Percentiles rank a stretch among this genome's conserved stretches.
These are phyloP conservation scores for Pantelozetes paolii DNA, from an alignment of 2,888 invertebrate species.

Conservation along the genomic window DNA sequence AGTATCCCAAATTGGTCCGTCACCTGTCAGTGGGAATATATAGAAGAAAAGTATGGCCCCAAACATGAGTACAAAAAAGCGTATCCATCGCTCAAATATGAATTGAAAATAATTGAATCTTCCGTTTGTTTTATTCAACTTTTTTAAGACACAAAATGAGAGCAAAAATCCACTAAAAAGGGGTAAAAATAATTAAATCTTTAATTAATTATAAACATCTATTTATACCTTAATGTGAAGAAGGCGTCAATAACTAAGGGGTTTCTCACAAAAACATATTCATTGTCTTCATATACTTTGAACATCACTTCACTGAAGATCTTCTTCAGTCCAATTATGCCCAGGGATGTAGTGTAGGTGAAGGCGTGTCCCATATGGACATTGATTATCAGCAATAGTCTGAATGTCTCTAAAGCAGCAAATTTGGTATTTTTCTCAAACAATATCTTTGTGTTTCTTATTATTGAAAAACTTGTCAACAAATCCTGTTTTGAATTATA, in stretches of 20 bases:
- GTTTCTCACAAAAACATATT: conserved; percentile 10
- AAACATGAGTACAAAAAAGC: conserved; percentile 1
- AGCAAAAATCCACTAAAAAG: conserved; percentile 16
- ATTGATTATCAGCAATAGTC: not conserved
- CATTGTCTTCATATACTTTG: not conserved
- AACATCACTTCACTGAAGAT: not conserved
- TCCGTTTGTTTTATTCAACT: conserved; percentile 8
- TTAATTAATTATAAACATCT: not conserved
- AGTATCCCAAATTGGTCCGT: not conserved
- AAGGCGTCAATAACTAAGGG: conserved; percentile 8
- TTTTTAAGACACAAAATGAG: not conserved
- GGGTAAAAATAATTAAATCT: not conserved
- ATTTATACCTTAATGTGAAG: not conserved
- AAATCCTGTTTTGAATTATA: not conserved
- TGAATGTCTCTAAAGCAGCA: not conserved
- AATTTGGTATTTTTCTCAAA: conserved; percentile 8
- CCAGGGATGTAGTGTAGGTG: conserved; percentile 26
- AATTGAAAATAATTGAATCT: not conserved
- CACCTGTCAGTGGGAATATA: not conserved
- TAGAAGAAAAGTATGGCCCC: not conserved
- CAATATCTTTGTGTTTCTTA: not conserved
- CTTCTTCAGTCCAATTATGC: conserved; percentile 1
- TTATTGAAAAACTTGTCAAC: not conserved
- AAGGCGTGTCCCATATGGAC: conserved; percentile 5
- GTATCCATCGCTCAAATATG: conserved; percentile 1